phyloP scores from a whole-genome alignment of 2,888 invertebrate species.

The Plebejus anna region DNA sequence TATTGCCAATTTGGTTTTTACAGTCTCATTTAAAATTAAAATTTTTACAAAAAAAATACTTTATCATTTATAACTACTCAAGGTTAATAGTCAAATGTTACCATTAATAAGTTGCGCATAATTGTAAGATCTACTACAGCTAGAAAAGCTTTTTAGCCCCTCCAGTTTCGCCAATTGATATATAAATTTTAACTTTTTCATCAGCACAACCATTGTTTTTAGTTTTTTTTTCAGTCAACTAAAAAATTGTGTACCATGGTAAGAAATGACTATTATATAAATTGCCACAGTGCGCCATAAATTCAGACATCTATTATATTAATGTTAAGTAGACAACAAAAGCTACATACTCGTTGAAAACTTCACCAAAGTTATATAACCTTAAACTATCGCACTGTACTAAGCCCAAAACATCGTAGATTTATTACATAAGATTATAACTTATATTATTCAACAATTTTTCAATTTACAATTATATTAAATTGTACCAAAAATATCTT shows the following conservation, averaged over 20 bases:
- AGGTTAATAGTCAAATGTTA: neutral
- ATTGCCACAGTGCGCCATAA: slow-evolving; percentile 1
- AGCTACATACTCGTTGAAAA: neutral
- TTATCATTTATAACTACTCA: neutral
- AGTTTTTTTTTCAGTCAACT: neutral
- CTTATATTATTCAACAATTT: slow-evolving; percentile 24
- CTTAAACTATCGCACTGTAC: slow-evolving; percentile 1
- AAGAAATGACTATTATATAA: neutral
- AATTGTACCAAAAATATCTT: slow-evolving; percentile 25
- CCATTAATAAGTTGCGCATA: neutral
- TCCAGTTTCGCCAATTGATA: too few relatives aligned
- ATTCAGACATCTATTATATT: neutral
- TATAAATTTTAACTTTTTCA: neutral
- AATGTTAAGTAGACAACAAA: neutral
- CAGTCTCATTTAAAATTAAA: slow-evolving; percentile 8
- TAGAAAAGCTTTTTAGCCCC: too few relatives aligned
- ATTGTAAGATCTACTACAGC: neutral
- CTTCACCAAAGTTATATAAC: slow-evolving; percentile 5
- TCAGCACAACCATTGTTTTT: neutral
- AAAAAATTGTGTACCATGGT: neutral
- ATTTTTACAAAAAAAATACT: neutral
- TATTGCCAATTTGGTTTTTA: slow-evolving; percentile 24
- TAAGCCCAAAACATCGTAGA: slow-evolving; percentile 5
- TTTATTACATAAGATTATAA: slow-evolving; percentile 11
- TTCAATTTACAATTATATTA: slow-evolving; percentile 14